These are phyloP conservation scores for Dicrostonyx torquatus DNA, from an alignment of 2,797 vertebrate species.

Conservation along the genomic window DNA sequence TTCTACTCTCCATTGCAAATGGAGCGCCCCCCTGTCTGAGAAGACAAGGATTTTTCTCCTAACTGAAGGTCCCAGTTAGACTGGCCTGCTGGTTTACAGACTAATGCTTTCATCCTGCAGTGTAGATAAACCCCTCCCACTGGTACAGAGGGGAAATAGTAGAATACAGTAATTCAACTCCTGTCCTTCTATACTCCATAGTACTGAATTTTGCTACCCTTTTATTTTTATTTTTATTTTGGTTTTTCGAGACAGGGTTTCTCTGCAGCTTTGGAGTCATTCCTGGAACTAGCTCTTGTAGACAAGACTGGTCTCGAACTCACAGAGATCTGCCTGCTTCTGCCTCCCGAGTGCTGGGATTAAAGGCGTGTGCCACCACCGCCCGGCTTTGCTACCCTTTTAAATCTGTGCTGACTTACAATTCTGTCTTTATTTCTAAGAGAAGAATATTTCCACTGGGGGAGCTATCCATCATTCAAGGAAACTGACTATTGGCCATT, in stretches of 20 bases:
- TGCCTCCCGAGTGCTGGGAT: no score
- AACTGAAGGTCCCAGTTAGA: background rate
- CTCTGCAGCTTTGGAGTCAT: no score
- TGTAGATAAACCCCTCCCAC: background rate
- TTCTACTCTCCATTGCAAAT: background rate
- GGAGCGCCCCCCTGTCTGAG: background rate
- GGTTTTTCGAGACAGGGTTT: no score
- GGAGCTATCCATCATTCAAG: background rate
- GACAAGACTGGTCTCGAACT: no score
- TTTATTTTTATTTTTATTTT: background rate
- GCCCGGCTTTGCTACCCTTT: no score
- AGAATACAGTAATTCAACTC: background rate
- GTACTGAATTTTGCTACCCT: background rate
- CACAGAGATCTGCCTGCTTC: no score
- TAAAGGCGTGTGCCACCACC: no score
- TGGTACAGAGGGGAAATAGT: background rate
- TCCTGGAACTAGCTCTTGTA: no score
- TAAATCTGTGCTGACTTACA: background rate
- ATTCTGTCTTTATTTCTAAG: background rate
- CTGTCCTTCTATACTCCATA: no score
- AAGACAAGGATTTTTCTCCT: background rate
- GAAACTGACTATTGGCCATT: background rate
- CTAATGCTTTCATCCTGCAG: background rate
- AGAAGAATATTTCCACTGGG: background rate
- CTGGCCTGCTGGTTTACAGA: background rate